These are phyloP conservation scores for Bucco capensis DNA, from an alignment of 2,113 vertebrate species.

Conservation along the genomic window DNA sequence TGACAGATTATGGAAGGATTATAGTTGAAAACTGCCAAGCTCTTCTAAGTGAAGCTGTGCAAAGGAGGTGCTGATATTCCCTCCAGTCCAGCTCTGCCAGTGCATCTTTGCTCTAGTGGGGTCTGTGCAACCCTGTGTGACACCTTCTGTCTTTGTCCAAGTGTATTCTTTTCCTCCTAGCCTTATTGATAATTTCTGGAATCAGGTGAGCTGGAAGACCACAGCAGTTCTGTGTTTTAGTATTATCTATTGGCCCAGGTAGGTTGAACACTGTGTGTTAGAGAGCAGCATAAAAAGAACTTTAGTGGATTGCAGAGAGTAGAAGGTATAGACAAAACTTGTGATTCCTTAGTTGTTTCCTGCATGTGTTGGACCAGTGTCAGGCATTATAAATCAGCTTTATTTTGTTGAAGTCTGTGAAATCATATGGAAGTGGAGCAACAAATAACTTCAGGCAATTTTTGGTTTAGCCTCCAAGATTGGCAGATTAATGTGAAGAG, in stretches of 20 bases:
- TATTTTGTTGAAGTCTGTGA: background rate
- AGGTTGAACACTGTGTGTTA: too few relatives aligned
- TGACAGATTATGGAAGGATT: background rate
- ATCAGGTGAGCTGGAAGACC: background rate
- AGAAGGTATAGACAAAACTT: background rate
- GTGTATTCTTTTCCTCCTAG: too few relatives aligned
- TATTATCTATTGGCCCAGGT: background rate
- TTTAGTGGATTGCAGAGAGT: background rate
- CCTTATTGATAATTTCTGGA: background rate
- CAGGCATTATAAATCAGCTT: background rate
- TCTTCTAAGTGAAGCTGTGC: background rate
- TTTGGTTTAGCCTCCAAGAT: background rate
- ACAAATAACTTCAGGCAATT: background rate
- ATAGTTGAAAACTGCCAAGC: background rate
- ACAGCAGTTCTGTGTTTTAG: background rate
- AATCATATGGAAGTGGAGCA: background rate
- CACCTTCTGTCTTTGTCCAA: background rate
- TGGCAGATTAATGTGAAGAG: background rate
- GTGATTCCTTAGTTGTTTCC: fast-evolving
- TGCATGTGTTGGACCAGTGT: too few relatives aligned
- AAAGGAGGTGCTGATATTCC: background rate
- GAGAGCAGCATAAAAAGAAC: background rate
- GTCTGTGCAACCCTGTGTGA: fast-evolving
- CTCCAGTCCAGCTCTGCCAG: background rate
- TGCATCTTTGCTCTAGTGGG: background rate